Evolutionary conservation across 2,888 invertebrate species (phyloP).

Genomic region (Mellilla xanthometata): DNA sequence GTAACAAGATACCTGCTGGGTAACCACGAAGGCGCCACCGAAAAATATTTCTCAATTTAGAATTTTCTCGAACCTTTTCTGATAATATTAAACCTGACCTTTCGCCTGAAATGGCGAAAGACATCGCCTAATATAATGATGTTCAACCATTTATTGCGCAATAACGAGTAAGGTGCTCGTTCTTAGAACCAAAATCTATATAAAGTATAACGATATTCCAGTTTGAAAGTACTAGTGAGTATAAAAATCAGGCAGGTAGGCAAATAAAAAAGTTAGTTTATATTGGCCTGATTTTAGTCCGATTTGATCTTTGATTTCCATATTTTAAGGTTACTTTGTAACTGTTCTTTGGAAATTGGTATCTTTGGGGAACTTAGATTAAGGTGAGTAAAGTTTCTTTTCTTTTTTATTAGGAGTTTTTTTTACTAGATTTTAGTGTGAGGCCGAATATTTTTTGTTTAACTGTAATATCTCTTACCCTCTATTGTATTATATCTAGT

Average conservation of each 20-base stretch:
- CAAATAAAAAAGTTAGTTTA: conserved; percentile 16
- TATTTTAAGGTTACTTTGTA: conserved; percentile 11
- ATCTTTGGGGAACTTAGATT: conserved; percentile 10
- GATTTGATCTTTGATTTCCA: conserved; percentile 21
- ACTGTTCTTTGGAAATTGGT: conserved; percentile 7
- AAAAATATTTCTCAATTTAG: conserved; percentile 21
- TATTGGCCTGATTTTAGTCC: conserved; percentile 9
- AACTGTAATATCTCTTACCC: no score
- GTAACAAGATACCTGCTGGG: conserved; percentile 9
- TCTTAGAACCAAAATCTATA: neutral
- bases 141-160: conserved; percentile 17
- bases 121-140: conserved; percentile 14
- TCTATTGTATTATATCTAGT: no score
- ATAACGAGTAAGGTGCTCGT: conserved; percentile 11
- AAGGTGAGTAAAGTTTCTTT: neutral
- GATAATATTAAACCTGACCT: conserved; percentile 25
- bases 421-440: no score
- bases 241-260: conserved; percentile 10
- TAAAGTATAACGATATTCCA: conserved; percentile 1
- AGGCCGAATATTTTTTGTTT: no score
- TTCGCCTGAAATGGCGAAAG: conserved; percentile 19
- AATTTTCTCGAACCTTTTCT: conserved; percentile 19
- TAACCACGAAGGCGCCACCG: conserved; percentile 6
- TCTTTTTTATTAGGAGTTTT: no score
- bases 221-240: conserved; percentile 5